Base-by-base conservation (phyloP, 2,797 vertebrate species). In the Myotis myotis region DNA sequence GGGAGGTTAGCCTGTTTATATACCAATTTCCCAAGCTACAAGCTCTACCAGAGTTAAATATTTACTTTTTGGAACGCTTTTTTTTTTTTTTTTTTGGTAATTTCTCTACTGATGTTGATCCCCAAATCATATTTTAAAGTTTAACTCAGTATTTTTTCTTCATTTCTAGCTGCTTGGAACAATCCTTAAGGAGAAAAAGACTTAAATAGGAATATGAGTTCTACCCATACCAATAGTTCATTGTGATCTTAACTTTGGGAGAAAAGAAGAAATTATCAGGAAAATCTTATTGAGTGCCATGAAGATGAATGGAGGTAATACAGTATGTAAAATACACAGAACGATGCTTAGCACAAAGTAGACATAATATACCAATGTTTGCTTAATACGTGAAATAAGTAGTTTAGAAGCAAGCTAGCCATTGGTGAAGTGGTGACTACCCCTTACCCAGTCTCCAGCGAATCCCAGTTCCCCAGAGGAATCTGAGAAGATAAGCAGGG, bases 91-190 rank as follows among this genome's bases (percentile, higher is more conserved):
- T 74, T 33, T 71, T n/a, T 82, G 28, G 17, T 90, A 30, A 88
- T 81, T 72, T 83, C 33, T 95, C 30, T 88, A n/a, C 51, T 70
- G 70, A 90, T 41, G 64, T n/a, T 68, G 64, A 93, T 83, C 70
- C 62, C 55, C 22, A 96, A 94, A 38, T 90, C 11, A n/a, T n/a
- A n/a, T 64, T 16, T 64, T 17, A 89, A 85, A 96, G n/a, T 49
- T 30, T 76, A 66, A 22, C 28, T 86, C 25, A 57, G 66, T 49
- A 17, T 70, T 96, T 93, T 80, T 80, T 88, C 90, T 95, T 94
- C 33, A 80, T 94, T 95, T 95, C 64, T 84, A n/a, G 71, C 60
- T 89, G 20, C 53, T 81, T 95, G 66, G 33, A 49, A 57, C 91
- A 57, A 94, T 78, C 23, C 22, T 91, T 62, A 88, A 95, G 53